Base-by-base conservation (phyloP, 2,113 vertebrate species). In the Vulpes ferrilata region DNA sequence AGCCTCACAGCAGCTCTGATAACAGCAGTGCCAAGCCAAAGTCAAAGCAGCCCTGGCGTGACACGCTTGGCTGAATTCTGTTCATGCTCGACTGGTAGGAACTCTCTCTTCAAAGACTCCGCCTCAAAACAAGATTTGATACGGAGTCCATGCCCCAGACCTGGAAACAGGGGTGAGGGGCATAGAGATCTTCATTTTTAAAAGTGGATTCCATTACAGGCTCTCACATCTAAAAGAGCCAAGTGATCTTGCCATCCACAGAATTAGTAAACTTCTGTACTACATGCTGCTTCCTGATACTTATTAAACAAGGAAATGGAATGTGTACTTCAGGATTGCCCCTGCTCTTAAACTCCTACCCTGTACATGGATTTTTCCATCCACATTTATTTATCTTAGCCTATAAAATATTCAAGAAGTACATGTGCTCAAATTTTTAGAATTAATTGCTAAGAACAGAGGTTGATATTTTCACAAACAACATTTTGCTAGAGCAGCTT, bases 31-130 rank as follows among this genome's bases (percentile, higher is more conserved):
- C 43, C 82, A 97, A 98, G 94, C 67, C 92, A 57, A 99, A 99
- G 92, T 96, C 91, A 7, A 96, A 98, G 80, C 98, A 95, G 73
- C 99, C 99, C 0, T 99, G 99, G 99, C 98, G 98, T 62, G 99
- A 99, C 65, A 99, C 99, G 0, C 98, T 99, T 80, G 99, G 98
- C 93, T 99, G 96, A 98, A 13, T 69, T 23, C 4, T 3, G 11
- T 57, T 62, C 62, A 12, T 85, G 79, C 55, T 85, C 30, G 23
- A 51, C 83, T 60, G 89, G 88, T 71, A 65, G 65, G 90, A 97
- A 48, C 62, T 43, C 30, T 82, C 60, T 97, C 84, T 71, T 73
- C 73, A 90, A 20, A 90, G 92, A 71, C 64, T 78, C 35, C 15
- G 27, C 51, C 60, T 95, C 62, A 64, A 55, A 74, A 78, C 11